These are phyloP conservation scores for Chrysotoxum bicinctum DNA, from an alignment of 2,888 invertebrate genomes.

Conservation along the genomic window DNA sequence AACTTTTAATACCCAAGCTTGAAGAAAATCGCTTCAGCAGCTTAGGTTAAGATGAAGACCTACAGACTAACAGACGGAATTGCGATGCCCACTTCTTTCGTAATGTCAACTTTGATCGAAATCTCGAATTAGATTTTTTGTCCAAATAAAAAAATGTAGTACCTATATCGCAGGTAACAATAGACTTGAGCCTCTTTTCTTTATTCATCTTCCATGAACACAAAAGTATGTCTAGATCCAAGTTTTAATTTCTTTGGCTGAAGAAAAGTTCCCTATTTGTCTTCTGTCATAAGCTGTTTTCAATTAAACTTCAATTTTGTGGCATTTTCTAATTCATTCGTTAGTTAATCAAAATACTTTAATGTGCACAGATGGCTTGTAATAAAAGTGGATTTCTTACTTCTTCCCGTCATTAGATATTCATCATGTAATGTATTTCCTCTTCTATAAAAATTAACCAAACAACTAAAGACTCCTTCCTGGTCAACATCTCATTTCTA, in stretches of 20 bases:
- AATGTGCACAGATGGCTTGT: constrained; percentile 49
- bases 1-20: too few species aligned
- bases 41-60: too few species aligned
- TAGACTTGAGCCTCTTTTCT: too few species aligned
- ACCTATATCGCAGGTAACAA: too few species aligned
- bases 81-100: too few species aligned
- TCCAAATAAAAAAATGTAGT: too few species aligned
- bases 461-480: constrained; percentile 41
- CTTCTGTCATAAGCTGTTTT: background rate
- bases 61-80: too few species aligned
- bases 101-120: too few species aligned
- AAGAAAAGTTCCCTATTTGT: background rate
- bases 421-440: constrained; percentile 7
- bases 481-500: constrained; percentile 41
- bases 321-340: background rate
- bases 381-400: background rate
- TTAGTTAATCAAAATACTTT: background rate
- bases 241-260: background rate
- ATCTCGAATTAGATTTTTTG: too few species aligned
- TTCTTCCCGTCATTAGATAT: constrained; percentile 12
- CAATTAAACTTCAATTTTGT: background rate
- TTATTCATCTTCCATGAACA: too few species aligned
- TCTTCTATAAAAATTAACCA: constrained; percentile 5
- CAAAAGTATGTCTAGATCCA: too few species aligned
- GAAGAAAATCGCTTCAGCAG: too few species aligned